phyloP scores from a whole-genome alignment of 2,797 vertebrate species.

The Coregonus suidteri region DNA sequence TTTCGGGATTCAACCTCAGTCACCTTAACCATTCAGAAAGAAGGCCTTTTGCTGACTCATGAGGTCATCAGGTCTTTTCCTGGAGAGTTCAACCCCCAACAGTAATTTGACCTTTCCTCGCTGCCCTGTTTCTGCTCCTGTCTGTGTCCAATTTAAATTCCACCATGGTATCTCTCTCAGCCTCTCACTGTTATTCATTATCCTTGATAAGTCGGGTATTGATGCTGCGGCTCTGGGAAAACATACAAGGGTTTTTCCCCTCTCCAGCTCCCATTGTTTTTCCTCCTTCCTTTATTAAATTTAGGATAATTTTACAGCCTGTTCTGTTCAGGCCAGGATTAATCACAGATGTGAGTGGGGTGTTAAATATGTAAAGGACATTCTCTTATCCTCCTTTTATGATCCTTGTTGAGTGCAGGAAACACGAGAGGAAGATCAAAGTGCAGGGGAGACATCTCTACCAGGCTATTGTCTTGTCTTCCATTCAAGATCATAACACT shows the following conservation, averaged over 20 bases:
- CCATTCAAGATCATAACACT: neutral
- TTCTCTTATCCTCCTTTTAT: neutral
- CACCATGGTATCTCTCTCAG: conserved; percentile 56
- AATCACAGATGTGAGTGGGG: conserved; percentile 46
- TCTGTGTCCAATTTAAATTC: conserved; percentile 64
- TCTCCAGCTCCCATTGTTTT: conserved; percentile 53
- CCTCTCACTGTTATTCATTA: conserved; percentile 64
- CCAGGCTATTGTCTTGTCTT: neutral
- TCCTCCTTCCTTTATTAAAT: conserved; percentile 66
- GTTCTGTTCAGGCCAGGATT: conserved; percentile 31
- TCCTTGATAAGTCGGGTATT: conserved; percentile 63
- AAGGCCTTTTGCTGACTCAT: conserved; percentile 17
- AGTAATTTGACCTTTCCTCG: conserved; percentile 35
- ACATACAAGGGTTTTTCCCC: conserved; percentile 44
- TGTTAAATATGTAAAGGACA: neutral
- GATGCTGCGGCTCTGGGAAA: conserved; percentile 15
- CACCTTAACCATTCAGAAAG: neutral
- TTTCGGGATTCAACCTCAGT: conserved; percentile 32
- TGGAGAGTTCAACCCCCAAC: conserved; percentile 47
- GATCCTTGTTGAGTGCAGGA: neutral
- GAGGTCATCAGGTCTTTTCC: conserved; percentile 46
- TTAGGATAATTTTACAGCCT: conserved; percentile 52
- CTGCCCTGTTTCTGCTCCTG: conserved; percentile 42
- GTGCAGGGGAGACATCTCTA: conserved; percentile 11
- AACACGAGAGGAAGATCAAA: neutral